These are phyloP conservation scores for Heliornis fulica DNA, from an alignment of 2,113 vertebrate genomes.

Conservation along the genomic window DNA sequence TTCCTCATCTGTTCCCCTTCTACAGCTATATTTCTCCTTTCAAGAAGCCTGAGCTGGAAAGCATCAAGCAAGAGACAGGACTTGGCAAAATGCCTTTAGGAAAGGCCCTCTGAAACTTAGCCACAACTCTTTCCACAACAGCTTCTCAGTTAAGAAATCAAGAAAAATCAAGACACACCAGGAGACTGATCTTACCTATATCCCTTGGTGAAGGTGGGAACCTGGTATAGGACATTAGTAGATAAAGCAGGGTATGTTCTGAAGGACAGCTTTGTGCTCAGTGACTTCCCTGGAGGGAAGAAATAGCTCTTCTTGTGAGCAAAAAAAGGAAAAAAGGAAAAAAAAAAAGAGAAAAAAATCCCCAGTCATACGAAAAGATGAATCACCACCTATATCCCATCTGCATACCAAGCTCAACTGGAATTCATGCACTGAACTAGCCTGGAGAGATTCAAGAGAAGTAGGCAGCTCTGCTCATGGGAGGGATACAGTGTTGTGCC, in stretches of 20 bases:
- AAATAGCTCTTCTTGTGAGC: background rate
- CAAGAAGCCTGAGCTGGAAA: background rate
- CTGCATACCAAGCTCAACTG: background rate
- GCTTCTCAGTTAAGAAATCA: constrained; percentile 35
- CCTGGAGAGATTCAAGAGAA: background rate
- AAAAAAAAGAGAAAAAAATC: no score
- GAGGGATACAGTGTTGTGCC: background rate
- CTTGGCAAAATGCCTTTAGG: constrained; percentile 1
- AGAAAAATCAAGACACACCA: background rate
- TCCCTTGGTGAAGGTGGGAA: background rate
- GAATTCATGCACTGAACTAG: background rate
- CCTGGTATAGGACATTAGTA: background rate
- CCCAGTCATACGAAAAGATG: background rate
- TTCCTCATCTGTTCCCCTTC: background rate
- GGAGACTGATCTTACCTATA: background rate
- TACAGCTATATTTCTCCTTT: background rate
- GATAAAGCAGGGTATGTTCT: background rate
- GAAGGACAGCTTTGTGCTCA: background rate
- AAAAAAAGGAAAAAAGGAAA: background rate
- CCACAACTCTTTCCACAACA: background rate
- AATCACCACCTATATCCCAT: background rate
- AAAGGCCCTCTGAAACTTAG: constrained; percentile 19
- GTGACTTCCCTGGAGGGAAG: background rate
- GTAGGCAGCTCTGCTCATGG: background rate
- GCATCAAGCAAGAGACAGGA: background rate